Evolutionary conservation across 2,888 invertebrate species (phyloP).

Genomic region (Camponotus fellah): DNA sequence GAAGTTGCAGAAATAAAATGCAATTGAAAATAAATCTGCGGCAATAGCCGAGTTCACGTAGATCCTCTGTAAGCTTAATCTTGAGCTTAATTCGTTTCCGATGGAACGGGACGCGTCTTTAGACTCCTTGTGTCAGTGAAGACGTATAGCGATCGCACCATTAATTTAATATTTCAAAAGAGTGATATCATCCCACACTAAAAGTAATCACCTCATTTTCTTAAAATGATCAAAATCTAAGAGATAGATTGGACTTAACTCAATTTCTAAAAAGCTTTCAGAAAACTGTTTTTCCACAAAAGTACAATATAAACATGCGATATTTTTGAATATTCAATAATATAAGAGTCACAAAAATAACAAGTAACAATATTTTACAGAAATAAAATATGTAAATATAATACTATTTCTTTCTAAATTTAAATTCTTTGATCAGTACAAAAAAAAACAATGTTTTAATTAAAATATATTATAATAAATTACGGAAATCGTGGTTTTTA

Average conservation of each 20-base stretch:
- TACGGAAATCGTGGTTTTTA: background rate
- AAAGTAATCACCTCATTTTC: conserved; percentile 39
- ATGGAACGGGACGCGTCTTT: conserved; percentile 21
- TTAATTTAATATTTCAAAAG: conserved; percentile 52
- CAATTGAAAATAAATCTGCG: conserved; percentile 19
- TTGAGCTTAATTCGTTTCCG: conserved; percentile 35
- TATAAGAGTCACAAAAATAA: background rate
- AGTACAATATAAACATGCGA: too few species aligned
- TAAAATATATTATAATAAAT: background rate
- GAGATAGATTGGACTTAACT: conserved; percentile 28
- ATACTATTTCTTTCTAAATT: background rate
- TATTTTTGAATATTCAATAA: background rate
- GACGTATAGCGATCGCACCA: conserved; percentile 29
- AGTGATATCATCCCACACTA: conserved; percentile 31
- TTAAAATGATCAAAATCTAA: conserved; percentile 35
- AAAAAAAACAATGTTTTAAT: background rate
- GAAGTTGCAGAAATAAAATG: conserved; percentile 7
- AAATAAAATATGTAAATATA: background rate
- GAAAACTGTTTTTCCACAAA: background rate
- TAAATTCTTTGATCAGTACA: background rate
- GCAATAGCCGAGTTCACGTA: conserved; percentile 2
- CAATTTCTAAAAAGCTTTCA: conserved; percentile 4
- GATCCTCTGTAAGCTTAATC: conserved; percentile 38
- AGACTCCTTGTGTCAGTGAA: conserved; percentile 8
- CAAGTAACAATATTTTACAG: background rate